Percentiles rank a stretch among this genome's conserved stretches.
Evolutionary conservation across 2,888 invertebrate species (phyloP).

Genomic region (Acronicta alni): DNA sequence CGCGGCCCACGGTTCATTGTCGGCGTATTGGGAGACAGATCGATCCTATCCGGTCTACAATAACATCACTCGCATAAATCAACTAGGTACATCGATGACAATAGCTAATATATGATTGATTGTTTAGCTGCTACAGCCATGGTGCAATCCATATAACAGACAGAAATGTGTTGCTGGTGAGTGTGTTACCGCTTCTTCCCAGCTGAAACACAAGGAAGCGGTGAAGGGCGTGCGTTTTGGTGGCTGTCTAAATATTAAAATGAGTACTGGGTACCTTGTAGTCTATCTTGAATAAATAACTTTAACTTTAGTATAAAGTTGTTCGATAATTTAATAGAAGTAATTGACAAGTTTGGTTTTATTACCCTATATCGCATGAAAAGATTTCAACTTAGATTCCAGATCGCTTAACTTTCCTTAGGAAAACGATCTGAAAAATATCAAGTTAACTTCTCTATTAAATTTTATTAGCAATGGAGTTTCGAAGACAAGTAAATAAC

Average conservation of each 20-base stretch:
- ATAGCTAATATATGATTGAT: slow-evolving; percentile 46
- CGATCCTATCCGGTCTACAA: slow-evolving; percentile 74
- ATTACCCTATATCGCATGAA: not conserved
- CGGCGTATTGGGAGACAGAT: slow-evolving; percentile 71
- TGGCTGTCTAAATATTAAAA: too few relatives aligned
- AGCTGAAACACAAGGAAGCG: too few relatives aligned
- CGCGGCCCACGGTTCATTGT: slow-evolving; percentile 83
- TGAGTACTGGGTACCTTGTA: too few relatives aligned
- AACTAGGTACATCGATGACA: slow-evolving; percentile 60
- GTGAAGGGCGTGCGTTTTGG: too few relatives aligned
- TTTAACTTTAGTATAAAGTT: too few relatives aligned
- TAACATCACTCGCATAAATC: slow-evolving; percentile 68
- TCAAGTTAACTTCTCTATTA: slow-evolving; percentile 34
- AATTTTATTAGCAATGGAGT: slow-evolving; percentile 13
- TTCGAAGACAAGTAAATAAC: slow-evolving; percentile 21
- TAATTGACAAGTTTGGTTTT: too few relatives aligned
- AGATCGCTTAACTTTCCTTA: not conserved
- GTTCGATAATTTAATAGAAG: too few relatives aligned
- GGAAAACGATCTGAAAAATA: too few relatives aligned
- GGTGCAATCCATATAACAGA: slow-evolving; percentile 41
- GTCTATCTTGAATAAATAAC: too few relatives aligned
- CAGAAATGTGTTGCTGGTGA: too few relatives aligned
- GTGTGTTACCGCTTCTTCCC: too few relatives aligned
- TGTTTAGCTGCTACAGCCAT: slow-evolving; percentile 32
- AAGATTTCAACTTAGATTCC: slow-evolving; percentile 18